phyloP scores from a whole-genome alignment of 1,140 invertebrate genomes.

The Camponotus floridanus region DNA sequence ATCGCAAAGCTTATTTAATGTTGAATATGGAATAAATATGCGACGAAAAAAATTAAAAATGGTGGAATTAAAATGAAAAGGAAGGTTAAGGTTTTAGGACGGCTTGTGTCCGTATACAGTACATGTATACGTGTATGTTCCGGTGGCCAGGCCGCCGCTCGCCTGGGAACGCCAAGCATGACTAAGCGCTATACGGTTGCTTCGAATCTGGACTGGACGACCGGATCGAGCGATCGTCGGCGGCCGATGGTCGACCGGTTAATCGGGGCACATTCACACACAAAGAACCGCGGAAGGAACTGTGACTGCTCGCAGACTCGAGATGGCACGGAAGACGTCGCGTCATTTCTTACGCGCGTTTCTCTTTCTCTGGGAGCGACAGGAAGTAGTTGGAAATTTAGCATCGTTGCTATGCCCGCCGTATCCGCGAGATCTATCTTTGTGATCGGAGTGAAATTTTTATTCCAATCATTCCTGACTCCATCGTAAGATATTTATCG shows the following conservation, averaged over 20 bases:
- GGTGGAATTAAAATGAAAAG: neutral
- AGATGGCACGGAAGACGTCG: conserved; percentile 2
- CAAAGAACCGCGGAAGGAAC: conserved; percentile 4
- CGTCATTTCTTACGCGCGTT: conserved; percentile 27
- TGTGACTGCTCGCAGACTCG: conserved; percentile 28
- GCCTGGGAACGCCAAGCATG: conserved; percentile 82
- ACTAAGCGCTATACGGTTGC: conserved; percentile 77
- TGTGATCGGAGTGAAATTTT: neutral
- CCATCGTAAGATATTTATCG: neutral
- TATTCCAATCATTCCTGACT: neutral
- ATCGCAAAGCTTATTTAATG: neutral
- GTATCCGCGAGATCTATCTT: neutral
- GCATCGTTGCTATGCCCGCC: neutral
- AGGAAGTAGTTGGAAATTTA: neutral
- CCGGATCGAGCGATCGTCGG: conserved; percentile 71
- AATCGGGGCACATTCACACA: conserved; percentile 70
- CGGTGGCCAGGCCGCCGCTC: conserved; percentile 58
- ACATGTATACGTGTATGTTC: conserved; percentile 42
- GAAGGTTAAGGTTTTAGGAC: conserved; percentile 6
- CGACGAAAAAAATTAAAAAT: neutral
- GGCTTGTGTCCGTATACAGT: conserved; percentile 9
- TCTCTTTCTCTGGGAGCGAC: neutral
- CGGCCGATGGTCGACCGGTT: conserved; percentile 65
- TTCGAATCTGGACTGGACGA: conserved; percentile 71
- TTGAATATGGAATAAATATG: neutral